Base-by-base conservation (phyloP, 2,113 vertebrate genomes). In the Ailurus styani region DNA sequence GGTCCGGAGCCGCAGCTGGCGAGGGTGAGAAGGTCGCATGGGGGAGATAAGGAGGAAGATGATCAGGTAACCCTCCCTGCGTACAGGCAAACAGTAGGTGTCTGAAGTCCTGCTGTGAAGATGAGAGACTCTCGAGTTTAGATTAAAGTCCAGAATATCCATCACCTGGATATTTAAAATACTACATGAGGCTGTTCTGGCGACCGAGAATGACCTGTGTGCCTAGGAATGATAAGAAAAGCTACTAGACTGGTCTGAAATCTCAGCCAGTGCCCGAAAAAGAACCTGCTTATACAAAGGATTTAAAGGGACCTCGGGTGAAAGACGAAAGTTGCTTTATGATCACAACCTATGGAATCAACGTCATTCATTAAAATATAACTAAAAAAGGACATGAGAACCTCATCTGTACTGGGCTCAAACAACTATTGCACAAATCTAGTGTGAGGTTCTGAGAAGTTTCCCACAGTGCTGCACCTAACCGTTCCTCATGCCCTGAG, bases 61-160 rank as follows among this genome's bases (percentile, higher is more conserved):
- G 29, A n/a, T 37, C 6, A 0, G 0, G 13, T 21, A 29, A 14
- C n/a, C 17, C 2, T 64, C 18, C 57, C 47, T 10, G 31, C 23
- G 23, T 55, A 1, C 29, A 47, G 73, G 64, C 55, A 47, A 79
- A 75, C 3, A 3, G 17, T 31, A 29, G 25, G 34, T 15, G 7
- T 66, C 66, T 66, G n/a, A 40, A 73, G 42, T 29, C 13, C 31
- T 27, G 13, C 37, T 31, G n/a, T 23, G 10, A 54, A 47, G 34
- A 50, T 13, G 37, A 66, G 31, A 68, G 47, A 25, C 7, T 20
- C 8, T 55, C 1, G 54, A 60, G 68, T n/a, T 52, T 77, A 21
- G 55, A 70, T 42, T 29, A 73, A 87, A 82, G 13, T 45, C 57
- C 34, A 52, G 45, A 72, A n/a, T 27, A 94, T 66, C 34, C 23